Evolutionary conservation across 2,113 vertebrate species (phyloP), one percentile per base, ranked within the genome.

Genomic region (Seriola rivoliana): DNA sequence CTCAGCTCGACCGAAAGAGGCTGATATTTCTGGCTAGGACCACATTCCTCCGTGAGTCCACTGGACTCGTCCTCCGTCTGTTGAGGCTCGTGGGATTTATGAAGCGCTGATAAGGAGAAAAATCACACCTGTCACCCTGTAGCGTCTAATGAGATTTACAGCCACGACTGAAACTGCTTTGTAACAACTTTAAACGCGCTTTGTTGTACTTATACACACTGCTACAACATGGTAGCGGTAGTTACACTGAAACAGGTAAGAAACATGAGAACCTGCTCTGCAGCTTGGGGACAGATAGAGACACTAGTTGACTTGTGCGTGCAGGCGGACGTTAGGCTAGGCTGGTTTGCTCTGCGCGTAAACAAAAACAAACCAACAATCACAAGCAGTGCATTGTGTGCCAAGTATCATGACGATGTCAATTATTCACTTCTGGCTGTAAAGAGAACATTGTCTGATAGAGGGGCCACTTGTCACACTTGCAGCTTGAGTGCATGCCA

Each of bases 371-470:
- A 89, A 82, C 36, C 79, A 75, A 66, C 57, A 65, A 71, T 21
- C 82, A 93, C 87, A 92, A 63, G 40, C 78, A 11, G 44, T 12
- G 75, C 90, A 52, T 93, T 94, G 93, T 94, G 75, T 38, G 58
- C 17, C 83, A 77, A 34, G 86, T 90, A 92, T 93, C 92, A 89
- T 87, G 89, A 84, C 91, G 68, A 85, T 90, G 92, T 93, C 91
- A 94, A 93, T 94, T 91, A 94, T 93, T 93, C 92, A 91, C 93
- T 91, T 64, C 57, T 83, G 85, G 62, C 80, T 78, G 77, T 25
- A 76, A 91, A 88, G 87, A 84, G 84, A 82, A 88, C 92, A 89
- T 93, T 94, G 93, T 93, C 82, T 88, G 66, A 85, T 82, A 81
- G 87, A 89, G 88, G 58, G 76, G 75, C 79, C 90, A 90, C 88